A percentile compares a stretch with the other conserved stretches of the same genome.
Evolutionary conservation across 1,140 invertebrate genomes (phyloP).

Genomic region (Luehdorfia chinensis): DNA sequence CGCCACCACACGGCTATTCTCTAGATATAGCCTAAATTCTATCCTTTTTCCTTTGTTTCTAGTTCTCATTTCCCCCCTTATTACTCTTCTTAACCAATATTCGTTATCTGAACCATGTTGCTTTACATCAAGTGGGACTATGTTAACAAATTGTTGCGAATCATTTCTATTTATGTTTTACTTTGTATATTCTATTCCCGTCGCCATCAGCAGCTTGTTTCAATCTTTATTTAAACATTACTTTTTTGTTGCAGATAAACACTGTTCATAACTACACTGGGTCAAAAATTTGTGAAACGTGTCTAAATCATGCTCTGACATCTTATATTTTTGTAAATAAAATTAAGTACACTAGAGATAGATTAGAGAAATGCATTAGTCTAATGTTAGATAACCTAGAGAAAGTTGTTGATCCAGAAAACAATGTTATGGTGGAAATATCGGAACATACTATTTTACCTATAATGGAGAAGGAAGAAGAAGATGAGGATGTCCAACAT

Average conservation of each 20-base stretch:
- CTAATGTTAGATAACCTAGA: slow-evolving; percentile 40
- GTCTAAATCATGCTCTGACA: slow-evolving; percentile 49
- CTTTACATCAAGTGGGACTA: no score
- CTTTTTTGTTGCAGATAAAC: slow-evolving; percentile 64
- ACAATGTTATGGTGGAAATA: slow-evolving; percentile 58
- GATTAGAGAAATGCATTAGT: slow-evolving; percentile 47
- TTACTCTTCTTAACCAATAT: no score
- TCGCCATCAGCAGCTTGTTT: no score
- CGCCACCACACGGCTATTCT: no score
- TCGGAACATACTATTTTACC: slow-evolving; percentile 44
- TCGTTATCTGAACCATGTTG: no score
- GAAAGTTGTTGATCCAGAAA: slow-evolving; percentile 27
- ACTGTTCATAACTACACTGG: slow-evolving; percentile 43
- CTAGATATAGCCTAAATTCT: no score
- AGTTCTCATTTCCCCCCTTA: no score
- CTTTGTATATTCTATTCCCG: no score
- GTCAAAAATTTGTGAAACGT: slow-evolving; percentile 62
- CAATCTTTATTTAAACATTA: no score
- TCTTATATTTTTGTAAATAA: slow-evolving; percentile 54
- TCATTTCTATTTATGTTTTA: no score
- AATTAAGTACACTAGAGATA: slow-evolving; percentile 40
- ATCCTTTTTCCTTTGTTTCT: no score
- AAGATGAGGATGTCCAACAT: slow-evolving; percentile 22
- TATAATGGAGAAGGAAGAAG: slow-evolving; percentile 20
- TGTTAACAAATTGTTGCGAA: no score